A percentile compares a stretch with the other conserved stretches of the same genome.
phyloP scores from a whole-genome alignment of 2,888 invertebrate genomes.

The Drosophila picticornis region DNA sequence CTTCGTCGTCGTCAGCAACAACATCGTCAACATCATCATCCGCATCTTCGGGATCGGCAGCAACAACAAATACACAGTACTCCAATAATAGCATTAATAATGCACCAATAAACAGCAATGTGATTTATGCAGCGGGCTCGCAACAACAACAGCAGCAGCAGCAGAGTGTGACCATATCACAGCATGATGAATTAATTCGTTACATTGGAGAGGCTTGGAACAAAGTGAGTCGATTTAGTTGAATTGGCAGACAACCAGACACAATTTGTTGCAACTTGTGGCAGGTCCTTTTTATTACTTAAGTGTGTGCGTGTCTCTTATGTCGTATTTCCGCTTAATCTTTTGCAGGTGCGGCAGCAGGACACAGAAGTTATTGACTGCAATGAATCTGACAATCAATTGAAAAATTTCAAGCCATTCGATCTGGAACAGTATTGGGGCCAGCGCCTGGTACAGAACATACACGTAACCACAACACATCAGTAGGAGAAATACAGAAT shows the following conservation, averaged over 20 bases:
- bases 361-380: conserved; percentile 85
- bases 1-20: conserved; percentile 64
- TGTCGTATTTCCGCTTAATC: conserved; percentile 7
- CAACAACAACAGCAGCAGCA: conserved; percentile 44
- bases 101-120: conserved; percentile 54
- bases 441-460: conserved; percentile 89
- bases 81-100: conserved; percentile 73
- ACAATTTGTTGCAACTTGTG: conserved; percentile 42
- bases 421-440: conserved; percentile 92
- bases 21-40: conserved; percentile 69
- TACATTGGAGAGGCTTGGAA: conserved; percentile 92
- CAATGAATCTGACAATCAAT: conserved; percentile 85
- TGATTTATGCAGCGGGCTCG: conserved; percentile 49
- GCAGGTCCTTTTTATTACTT: conserved; percentile 41
- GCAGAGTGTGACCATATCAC: conserved; percentile 80
- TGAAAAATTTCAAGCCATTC: conserved; percentile 92
- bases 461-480: conserved; percentile 84
- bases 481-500: conserved; percentile 47
- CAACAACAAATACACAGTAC: conserved; percentile 63
- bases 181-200: conserved; percentile 92
- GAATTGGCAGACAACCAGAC: background rate
- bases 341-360: conserved; percentile 86
- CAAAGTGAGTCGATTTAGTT: conserved; percentile 86
- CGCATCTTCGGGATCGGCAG: conserved; percentile 59
- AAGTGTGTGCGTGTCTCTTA: conserved; percentile 2